Evolutionary conservation across 2,888 invertebrate genomes (phyloP).

Genomic region (Netelia melanura): DNA sequence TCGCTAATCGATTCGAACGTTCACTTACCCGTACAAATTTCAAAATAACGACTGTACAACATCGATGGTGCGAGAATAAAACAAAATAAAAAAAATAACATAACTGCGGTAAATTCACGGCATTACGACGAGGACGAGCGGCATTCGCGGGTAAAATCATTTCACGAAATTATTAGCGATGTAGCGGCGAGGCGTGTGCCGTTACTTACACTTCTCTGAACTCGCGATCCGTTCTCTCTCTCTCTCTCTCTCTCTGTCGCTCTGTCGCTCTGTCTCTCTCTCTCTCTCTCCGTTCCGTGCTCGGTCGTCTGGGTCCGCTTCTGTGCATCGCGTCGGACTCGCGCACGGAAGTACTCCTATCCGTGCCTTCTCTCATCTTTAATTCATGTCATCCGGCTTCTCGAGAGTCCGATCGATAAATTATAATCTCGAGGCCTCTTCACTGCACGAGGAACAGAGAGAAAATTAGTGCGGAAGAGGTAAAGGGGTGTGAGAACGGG

Average conservation of each 20-base stretch:
- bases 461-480: conserved; percentile 62
- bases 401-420: conserved; percentile 82
- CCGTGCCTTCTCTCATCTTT: conserved; percentile 81
- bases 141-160: conserved; percentile 43
- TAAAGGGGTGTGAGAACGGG: conserved; percentile 29
- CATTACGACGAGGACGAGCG: conserved; percentile 27
- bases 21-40: no score
- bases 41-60: no score
- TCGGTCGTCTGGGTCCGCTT: conserved; percentile 37
- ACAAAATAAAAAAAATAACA: not conserved
- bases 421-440: conserved; percentile 82
- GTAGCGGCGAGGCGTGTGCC: conserved; percentile 46
- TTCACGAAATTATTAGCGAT: conserved; percentile 61
- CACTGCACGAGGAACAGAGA: conserved; percentile 69
- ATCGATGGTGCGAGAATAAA: not conserved
- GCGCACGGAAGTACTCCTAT: conserved; percentile 79
- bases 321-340: conserved; percentile 45
- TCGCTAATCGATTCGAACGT: no score
- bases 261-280: conserved; percentile 33
- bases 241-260: conserved; percentile 32
- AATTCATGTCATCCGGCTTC: conserved; percentile 83
- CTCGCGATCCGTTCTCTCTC: conserved; percentile 58
- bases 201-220: conserved; percentile 65
- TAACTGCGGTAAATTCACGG: conserved; percentile 1
- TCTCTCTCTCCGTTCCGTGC: conserved; percentile 39